These are phyloP conservation scores for Hormiphora californensis DNA, from an alignment of 37 sponge, comb jelly and placozoan species.

Conservation along the genomic window DNA sequence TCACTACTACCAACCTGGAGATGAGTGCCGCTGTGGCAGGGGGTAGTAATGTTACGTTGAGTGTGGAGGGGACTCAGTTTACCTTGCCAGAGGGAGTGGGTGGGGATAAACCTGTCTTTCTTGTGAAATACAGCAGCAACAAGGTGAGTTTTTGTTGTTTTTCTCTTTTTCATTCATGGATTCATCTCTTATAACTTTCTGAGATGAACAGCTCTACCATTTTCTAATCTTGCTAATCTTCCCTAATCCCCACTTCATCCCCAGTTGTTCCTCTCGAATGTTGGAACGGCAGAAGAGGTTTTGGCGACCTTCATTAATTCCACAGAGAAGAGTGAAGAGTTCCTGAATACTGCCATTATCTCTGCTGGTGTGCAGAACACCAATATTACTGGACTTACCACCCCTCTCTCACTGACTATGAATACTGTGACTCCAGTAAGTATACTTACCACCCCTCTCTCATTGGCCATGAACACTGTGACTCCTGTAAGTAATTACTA, in stretches of 20 bases:
- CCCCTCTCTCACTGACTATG: background rate
- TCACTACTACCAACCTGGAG: background rate
- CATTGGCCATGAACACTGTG: too few species aligned
- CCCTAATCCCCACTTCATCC: background rate
- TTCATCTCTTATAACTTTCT: too few species aligned
- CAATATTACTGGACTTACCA: background rate
- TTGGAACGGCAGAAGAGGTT: background rate
- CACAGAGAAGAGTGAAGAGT: background rate
- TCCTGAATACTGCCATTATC: conserved; percentile 24
- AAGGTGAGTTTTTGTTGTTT: background rate
- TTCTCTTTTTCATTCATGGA: background rate
- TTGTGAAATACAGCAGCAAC: background rate
- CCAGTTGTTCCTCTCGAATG: background rate
- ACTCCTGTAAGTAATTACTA: too few species aligned
- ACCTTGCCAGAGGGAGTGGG: background rate
- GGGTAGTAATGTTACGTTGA: background rate
- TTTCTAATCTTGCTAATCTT: background rate
- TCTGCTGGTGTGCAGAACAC: background rate
- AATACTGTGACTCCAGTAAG: background rate
- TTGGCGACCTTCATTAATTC: background rate
- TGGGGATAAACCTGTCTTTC: background rate
- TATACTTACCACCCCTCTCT: too few species aligned
- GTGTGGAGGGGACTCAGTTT: background rate
- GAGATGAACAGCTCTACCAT: background rate
- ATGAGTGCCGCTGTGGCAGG: background rate